phyloP scores from a whole-genome alignment of 2,797 vertebrate species.

The Falco columbarius region DNA sequence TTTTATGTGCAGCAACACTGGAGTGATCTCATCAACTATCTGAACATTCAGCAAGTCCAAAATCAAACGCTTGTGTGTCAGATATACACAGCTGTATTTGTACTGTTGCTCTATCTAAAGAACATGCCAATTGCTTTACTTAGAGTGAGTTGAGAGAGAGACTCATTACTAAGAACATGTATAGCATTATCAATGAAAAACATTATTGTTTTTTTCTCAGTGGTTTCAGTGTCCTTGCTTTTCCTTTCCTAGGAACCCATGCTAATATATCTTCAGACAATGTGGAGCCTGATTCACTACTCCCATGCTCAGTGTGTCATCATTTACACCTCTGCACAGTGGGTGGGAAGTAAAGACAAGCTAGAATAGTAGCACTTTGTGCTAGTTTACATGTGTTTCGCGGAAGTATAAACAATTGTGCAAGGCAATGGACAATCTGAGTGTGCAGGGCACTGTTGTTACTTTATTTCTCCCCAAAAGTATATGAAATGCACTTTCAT shows the following conservation, averaged over 20 bases:
- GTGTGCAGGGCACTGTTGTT: not conserved
- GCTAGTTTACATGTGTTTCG: not conserved
- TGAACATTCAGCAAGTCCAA: slow-evolving; percentile 71
- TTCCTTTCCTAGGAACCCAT: slow-evolving; percentile 1
- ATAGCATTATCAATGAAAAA: slow-evolving; percentile 71
- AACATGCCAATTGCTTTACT: slow-evolving; percentile 69
- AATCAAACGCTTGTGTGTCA: slow-evolving; percentile 66
- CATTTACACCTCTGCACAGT: slow-evolving; percentile 15
- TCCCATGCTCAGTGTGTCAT: not conserved
- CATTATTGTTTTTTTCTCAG: slow-evolving; percentile 64
- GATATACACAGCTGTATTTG: slow-evolving; percentile 74
- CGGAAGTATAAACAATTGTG: not conserved
- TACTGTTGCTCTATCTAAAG: slow-evolving; percentile 70
- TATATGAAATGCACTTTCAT: not conserved
- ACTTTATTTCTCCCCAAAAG: not conserved
- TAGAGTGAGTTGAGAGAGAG: slow-evolving; percentile 57
- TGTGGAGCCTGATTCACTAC: not conserved
- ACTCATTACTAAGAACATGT: slow-evolving; percentile 70
- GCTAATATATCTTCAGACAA: not conserved
- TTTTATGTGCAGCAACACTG: slow-evolving; percentile 27
- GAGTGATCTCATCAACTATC: slow-evolving; percentile 64
- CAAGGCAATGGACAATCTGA: not conserved
- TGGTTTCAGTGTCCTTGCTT: slow-evolving; percentile 50
- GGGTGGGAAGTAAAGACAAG: not conserved
- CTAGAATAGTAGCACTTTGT: not conserved